Evolutionary conservation across 2,113 vertebrate species (phyloP).

Genomic region (Elephantulus edwardii): DNA sequence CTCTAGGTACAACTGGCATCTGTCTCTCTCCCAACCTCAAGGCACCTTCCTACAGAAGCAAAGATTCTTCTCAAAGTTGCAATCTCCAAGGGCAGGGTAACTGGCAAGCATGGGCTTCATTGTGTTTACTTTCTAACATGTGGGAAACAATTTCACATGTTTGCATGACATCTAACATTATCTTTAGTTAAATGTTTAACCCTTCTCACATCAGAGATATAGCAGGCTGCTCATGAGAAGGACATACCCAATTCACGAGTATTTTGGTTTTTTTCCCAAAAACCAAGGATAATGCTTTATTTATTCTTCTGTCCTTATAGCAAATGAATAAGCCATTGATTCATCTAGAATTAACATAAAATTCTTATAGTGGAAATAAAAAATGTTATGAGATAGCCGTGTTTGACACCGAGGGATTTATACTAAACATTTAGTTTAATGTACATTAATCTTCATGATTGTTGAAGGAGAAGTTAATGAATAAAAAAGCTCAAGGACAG

Average conservation of each 20-base stretch:
- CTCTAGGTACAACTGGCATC: no score
- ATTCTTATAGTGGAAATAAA: neutral
- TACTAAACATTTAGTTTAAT: no score
- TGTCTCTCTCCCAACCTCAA: no score
- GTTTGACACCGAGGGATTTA: neutral
- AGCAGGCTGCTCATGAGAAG: neutral
- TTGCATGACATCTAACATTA: neutral
- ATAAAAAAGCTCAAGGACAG: neutral
- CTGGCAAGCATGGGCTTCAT: no score
- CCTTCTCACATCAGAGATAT: neutral
- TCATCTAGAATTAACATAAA: neutral
- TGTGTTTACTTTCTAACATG: no score
- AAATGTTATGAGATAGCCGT: neutral
- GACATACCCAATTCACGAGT: rapidly evolving
- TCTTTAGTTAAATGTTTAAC: neutral
- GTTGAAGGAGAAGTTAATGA: neutral
- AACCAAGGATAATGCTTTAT: neutral
- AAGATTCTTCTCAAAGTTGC: no score
- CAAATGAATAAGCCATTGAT: neutral
- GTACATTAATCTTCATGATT: neutral
- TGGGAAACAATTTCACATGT: no score
- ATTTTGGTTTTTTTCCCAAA: neutral
- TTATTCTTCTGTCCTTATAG: neutral
- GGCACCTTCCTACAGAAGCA: no score
- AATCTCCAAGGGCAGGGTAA: no score